A percentile compares a stretch with the other conserved stretches of the same genome.
These are phyloP conservation scores for Liasis olivaceus DNA, from an alignment of 2,797 vertebrate genomes.

Conservation along the genomic window DNA sequence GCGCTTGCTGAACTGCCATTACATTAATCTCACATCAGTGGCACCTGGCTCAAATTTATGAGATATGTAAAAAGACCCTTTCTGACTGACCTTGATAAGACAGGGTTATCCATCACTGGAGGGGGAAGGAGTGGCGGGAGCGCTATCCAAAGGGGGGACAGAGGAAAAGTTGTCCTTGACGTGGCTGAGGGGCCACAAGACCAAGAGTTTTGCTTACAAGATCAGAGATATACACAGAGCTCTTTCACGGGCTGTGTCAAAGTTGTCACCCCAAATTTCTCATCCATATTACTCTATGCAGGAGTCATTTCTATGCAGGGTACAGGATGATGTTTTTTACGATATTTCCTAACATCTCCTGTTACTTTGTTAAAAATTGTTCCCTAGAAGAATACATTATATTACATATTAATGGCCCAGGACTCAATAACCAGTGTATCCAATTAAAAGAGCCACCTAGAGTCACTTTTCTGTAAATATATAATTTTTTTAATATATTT, in stretches of 20 bases:
- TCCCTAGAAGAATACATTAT: background rate
- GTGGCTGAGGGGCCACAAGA: conserved; percentile 55
- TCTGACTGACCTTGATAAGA: conserved; percentile 82
- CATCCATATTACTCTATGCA: background rate
- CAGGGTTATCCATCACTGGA: conserved; percentile 79
- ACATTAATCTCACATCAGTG: conserved; percentile 85
- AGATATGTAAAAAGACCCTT: conserved; percentile 82
- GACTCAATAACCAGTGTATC: background rate
- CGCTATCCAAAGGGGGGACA: conserved; percentile 48
- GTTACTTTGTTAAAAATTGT: background rate
- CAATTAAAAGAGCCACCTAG: background rate
- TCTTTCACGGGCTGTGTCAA: background rate
- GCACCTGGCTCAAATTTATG: conserved; percentile 86
- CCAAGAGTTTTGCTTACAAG: conserved; percentile 53
- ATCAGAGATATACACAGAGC: conserved; percentile 25
- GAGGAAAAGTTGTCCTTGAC: conserved; percentile 51
- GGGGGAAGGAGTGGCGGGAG: conserved; percentile 63
- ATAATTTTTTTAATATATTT: too few species aligned
- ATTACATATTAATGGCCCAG: background rate
- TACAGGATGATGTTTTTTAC: background rate
- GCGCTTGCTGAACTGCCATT: conserved; percentile 80
- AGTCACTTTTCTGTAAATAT: background rate
- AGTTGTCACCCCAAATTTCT: background rate
- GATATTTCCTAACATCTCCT: background rate
- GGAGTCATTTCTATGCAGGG: background rate